These are phyloP conservation scores for Hartigia nigra DNA, from an alignment of 2,888 invertebrate species.

Conservation along the genomic window DNA sequence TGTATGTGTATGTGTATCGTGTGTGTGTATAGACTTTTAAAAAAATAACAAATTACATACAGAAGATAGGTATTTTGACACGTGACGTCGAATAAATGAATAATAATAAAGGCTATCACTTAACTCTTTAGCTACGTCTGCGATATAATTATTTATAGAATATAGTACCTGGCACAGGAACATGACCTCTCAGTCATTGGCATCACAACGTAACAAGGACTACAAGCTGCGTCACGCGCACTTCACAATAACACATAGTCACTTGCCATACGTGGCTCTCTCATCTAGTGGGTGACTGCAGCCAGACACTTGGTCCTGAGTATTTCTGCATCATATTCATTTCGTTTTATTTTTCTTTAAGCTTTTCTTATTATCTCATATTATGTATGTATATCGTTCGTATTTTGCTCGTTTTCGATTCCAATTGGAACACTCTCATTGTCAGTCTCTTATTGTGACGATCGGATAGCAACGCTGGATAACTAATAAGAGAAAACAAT, in stretches of 20 bases:
- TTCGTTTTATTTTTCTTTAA: slow-evolving; percentile 31
- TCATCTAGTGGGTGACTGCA: slow-evolving; percentile 56
- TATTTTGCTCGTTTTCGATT: slow-evolving; percentile 31
- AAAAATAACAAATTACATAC: slow-evolving; percentile 66
- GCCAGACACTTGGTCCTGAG: slow-evolving; percentile 66
- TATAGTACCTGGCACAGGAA: slow-evolving; percentile 66
- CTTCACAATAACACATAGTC: slow-evolving; percentile 29
- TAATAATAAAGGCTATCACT: slow-evolving; percentile 39
- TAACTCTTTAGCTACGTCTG: slow-evolving; percentile 46
- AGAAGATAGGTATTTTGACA: slow-evolving; percentile 57
- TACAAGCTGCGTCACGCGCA: slow-evolving; percentile 61
- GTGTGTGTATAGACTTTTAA: slow-evolving; percentile 64
- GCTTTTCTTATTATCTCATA: slow-evolving; percentile 26
- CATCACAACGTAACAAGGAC: slow-evolving; percentile 66
- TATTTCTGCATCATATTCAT: slow-evolving; percentile 59
- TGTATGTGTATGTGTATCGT: background rate
- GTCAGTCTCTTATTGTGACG: slow-evolving; percentile 3
- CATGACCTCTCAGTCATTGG: slow-evolving; percentile 66
- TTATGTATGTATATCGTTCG: slow-evolving; percentile 6
- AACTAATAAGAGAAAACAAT: slow-evolving; percentile 12
- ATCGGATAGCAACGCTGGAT: slow-evolving; percentile 16
- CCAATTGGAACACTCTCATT: slow-evolving; percentile 14
- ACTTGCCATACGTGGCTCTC: slow-evolving; percentile 13
- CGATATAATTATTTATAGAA: slow-evolving; percentile 50
- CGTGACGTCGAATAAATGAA: slow-evolving; percentile 54